Base-by-base conservation (phyloP, 2,113 vertebrate species). In the Mugil cephalus region DNA sequence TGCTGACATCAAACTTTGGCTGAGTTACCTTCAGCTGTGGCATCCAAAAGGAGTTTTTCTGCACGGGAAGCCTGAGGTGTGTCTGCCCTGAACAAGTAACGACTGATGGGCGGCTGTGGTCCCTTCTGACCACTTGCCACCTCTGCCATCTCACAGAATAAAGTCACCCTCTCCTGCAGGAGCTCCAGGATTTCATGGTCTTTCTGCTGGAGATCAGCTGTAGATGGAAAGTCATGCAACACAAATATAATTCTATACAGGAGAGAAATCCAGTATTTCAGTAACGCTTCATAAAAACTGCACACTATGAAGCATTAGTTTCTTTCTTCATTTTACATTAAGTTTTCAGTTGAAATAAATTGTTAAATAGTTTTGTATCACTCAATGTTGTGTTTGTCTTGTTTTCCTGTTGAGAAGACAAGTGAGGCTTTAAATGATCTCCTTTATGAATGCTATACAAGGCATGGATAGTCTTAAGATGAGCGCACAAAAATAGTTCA, bases 171-270 rank as follows among this genome's bases (percentile, higher is more conserved):
- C 91, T 97, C 95, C 77, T 96, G 95, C 4, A 97, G 91, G 35
- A 98, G 94, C 46, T 95, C 95, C 17, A 95, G 66, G 64, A 97
- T 90, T 2, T 96, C 95, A 3, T 87, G 90, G 83, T 97, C 96
- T 17, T 95, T 95, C 84, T 97, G 96, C 55, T 94, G 95, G 66
- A 97, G 93, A 15, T 96, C 95, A 78, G 93, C 97, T 97, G 89
- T 51, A 12, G 12, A 30, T 5, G 43, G 34, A 10, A 38, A 47
- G 4, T 15, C 0, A 35, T 19, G 3, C n/a, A 65, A 63, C 8
- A 35, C 19, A 64, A 34, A 59, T 30, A 4, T 43, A 10, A 48
- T n/a, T n/a, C 7, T 15, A n/a, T 12, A 35, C 13, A 13, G 13
- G 66, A 53, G 0, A 21, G 14, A 61, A 40, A 69, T 12, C 9